Percentiles rank a stretch among this genome's conserved stretches.
These are phyloP conservation scores for Elgonia sp. DNA, from an alignment of 2,888 invertebrate genomes.

Conservation along the genomic window DNA sequence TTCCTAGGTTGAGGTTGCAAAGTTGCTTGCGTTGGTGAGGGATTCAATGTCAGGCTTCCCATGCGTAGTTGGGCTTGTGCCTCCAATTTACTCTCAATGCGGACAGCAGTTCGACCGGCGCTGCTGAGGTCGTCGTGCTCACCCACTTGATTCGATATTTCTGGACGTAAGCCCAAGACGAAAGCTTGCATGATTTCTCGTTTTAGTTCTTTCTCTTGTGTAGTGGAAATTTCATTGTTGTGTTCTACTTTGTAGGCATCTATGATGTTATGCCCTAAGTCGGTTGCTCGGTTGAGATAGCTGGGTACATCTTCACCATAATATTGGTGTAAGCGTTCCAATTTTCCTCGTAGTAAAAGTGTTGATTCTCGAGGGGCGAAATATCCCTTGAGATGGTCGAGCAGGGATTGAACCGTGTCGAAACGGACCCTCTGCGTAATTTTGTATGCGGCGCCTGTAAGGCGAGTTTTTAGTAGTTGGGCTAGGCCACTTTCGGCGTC, in stretches of 20 bases:
- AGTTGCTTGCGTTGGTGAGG: neutral
- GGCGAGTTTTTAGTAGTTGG: slow-evolving; percentile 9
- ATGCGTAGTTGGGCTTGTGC: slow-evolving; percentile 13
- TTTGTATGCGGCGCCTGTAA: neutral
- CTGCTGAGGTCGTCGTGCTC: neutral
- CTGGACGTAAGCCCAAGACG: neutral
- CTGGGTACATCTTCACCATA: slow-evolving; percentile 28
- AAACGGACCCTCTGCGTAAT: neutral
- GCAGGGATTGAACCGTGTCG: neutral
- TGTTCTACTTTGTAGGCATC: slow-evolving; percentile 21
- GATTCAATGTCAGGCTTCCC: neutral
- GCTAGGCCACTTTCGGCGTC: neutral
- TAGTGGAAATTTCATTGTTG: neutral
- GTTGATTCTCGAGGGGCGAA: slow-evolving; percentile 24
- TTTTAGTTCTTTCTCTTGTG: neutral
- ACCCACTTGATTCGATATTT: neutral
- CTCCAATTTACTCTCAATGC: slow-evolving; percentile 14
- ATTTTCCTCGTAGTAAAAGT: neutral
- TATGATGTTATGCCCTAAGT: neutral
- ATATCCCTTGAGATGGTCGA: slow-evolving; percentile 8
- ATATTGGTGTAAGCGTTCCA: slow-evolving; percentile 9
- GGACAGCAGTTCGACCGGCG: neutral
- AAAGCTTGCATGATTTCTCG: neutral
- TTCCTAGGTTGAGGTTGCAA: neutral
- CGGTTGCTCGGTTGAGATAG: neutral